Evolutionary conservation across 2,888 invertebrate species (phyloP), one percentile per base, ranked within the genome.

Genomic region (Antheraea assamensis): DNA sequence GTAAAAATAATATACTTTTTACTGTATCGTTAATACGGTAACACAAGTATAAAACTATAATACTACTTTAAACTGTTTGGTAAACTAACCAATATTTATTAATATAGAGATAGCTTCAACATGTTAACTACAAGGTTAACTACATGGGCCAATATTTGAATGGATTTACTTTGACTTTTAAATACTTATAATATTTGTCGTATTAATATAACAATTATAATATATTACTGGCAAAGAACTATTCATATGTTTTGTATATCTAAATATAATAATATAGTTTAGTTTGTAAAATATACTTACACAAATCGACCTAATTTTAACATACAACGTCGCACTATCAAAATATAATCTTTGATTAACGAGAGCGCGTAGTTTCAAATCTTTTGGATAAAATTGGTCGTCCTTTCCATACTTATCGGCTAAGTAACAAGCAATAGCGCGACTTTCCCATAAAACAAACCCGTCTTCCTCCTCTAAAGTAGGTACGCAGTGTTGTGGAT

Each of bases 401-500:
- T 96, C 95, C 83, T 95, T 95, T 0, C 94, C 95, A 84, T 96
- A 96, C 76, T 95, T 95, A 76, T 95, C 95, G 0, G 95, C 96
- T 77, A 97, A 90, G 85, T 97, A 97, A 71, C 94, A 88, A 5
- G 95, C 94, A 75, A 96, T 96, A 15, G 96, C 96, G 58, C 96
- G 95, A 79, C 96, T 96, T 85, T 97, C 97, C 96, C 96, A 96
- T 71, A 97, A 77, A 21, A 95, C 85, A 82, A 96, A 96, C 19
- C 96, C 96, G 74, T 96, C 95, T 84, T 97, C 97, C 35, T 96
- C 95, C 74, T 27, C 27, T 30, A 97, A 89, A 15, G 97, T 96
- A 15, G 97, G 97, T 7, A 97, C 90, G 75, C 95, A 95, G 84
- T 96, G 96, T 82, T 96, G 96, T 8, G 96, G 96, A 86, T 96